phyloP scores from a whole-genome alignment of 1,140 invertebrate species.

The Anadara kagoshimensis region DNA sequence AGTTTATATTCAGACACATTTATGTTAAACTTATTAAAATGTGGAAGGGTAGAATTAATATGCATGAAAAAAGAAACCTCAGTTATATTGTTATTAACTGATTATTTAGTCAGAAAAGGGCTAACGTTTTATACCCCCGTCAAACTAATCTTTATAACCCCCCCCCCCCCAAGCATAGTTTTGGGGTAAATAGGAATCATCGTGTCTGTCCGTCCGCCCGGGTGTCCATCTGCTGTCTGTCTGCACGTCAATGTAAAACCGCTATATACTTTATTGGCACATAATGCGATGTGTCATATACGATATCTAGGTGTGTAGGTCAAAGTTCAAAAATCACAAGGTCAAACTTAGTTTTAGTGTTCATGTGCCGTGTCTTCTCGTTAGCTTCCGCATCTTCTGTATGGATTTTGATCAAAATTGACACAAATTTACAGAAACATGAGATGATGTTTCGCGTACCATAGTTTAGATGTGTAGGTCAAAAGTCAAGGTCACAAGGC shows the following conservation, averaged over 20 bases:
- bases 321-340: background rate
- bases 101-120: background rate
- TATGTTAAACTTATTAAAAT: background rate
- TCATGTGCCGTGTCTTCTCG: background rate
- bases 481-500: too few relatives aligned
- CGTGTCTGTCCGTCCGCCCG: background rate
- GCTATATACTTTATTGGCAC: background rate
- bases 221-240: background rate
- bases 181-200: background rate
- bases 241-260: background rate
- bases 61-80: background rate
- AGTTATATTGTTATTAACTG: background rate
- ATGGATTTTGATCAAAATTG: background rate
- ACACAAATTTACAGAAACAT: too few relatives aligned
- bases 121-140: background rate
- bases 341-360: background rate
- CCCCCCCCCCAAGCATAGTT: background rate
- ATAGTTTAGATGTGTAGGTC: too few relatives aligned
- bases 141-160: background rate
- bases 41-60: background rate
- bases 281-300: background rate
- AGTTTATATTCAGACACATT: background rate
- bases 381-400: background rate
- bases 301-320: background rate
- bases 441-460: too few relatives aligned